phyloP scores from a whole-genome alignment of 2,888 invertebrate genomes.

The Ophion ellenae region DNA sequence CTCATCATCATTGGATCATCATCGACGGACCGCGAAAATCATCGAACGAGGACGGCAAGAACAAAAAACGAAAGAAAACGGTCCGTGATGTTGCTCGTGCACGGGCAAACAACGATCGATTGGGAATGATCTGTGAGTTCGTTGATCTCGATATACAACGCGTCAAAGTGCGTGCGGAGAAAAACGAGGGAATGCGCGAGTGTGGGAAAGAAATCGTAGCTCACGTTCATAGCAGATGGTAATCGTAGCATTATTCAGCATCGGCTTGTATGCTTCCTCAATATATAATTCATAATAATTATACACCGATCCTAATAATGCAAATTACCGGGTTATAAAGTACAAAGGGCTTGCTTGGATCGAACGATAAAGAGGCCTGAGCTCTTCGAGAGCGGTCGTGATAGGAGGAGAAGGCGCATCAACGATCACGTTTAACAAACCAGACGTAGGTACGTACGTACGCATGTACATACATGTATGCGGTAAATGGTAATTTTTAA shows the following conservation, averaged over 20 bases:
- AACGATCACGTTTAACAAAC: no score
- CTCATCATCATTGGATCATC: slow-evolving; percentile 28
- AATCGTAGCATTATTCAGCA: background rate
- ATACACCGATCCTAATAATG: slow-evolving; percentile 19
- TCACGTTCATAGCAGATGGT: background rate
- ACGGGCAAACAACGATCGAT: background rate
- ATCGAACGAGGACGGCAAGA: background rate
- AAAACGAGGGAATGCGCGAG: no score
- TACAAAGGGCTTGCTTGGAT: slow-evolving; percentile 15
- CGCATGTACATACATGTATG: no score
- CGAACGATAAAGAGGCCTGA: slow-evolving; percentile 2
- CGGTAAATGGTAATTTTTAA: no score
- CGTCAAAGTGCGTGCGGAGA: no score
- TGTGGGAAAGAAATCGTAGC: no score
- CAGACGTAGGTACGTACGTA: no score
- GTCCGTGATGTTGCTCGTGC: background rate
- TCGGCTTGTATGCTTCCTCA: background rate
- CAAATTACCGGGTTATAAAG: slow-evolving; percentile 35
- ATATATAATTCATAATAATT: slow-evolving; percentile 6
- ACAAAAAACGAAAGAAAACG: slow-evolving; percentile 6
- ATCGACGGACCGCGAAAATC: slow-evolving; percentile 29
- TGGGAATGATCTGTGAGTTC: background rate
- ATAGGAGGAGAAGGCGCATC: no score
- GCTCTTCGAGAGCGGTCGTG: no score
- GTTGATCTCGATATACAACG: no score